phyloP scores from a whole-genome alignment of 2,888 invertebrate genomes.

The Frankliniella intonsa region DNA sequence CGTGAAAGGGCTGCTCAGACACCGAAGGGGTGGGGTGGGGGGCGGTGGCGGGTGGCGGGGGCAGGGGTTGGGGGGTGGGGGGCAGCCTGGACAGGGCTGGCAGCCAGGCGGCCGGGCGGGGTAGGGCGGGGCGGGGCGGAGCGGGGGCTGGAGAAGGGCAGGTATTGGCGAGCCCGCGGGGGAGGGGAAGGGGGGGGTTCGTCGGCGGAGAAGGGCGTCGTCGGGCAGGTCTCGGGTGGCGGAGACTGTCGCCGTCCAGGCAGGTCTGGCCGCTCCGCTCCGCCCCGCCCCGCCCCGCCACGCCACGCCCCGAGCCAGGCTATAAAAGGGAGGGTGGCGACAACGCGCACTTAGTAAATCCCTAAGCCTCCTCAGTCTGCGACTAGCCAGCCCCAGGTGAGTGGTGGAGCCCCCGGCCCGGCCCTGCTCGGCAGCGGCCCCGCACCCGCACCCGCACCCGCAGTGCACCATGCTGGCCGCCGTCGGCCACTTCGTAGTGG shows the following conservation, averaged over 20 bases:
- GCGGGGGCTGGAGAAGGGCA: neutral
- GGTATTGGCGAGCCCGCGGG: no score
- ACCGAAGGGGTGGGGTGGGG: neutral
- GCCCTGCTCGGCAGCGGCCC: neutral
- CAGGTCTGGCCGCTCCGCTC: neutral
- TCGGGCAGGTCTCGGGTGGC: neutral
- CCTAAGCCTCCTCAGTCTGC: neutral
- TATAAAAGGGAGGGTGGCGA: slow-evolving; percentile 9
- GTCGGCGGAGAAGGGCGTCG: neutral
- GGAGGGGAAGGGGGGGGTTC: neutral
- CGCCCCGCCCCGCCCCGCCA: neutral
- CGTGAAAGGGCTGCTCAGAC: neutral
- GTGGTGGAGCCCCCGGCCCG: neutral
- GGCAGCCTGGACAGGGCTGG: neutral
- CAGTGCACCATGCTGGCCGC: neutral
- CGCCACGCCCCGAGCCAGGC: neutral
- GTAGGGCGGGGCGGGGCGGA: neutral
- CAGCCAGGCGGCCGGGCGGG: neutral
- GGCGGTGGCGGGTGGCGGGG: neutral
- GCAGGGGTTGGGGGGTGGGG: no score
- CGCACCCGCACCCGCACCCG: neutral
- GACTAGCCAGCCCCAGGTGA: slow-evolving; percentile 14
- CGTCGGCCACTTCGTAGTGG: neutral
- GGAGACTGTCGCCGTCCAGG: neutral
- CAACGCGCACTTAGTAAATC: neutral